Percentiles rank a stretch among this genome's conserved stretches.
phyloP scores from a whole-genome alignment of 2,888 invertebrate species.

The Sepioteuthis lessoniana region DNA sequence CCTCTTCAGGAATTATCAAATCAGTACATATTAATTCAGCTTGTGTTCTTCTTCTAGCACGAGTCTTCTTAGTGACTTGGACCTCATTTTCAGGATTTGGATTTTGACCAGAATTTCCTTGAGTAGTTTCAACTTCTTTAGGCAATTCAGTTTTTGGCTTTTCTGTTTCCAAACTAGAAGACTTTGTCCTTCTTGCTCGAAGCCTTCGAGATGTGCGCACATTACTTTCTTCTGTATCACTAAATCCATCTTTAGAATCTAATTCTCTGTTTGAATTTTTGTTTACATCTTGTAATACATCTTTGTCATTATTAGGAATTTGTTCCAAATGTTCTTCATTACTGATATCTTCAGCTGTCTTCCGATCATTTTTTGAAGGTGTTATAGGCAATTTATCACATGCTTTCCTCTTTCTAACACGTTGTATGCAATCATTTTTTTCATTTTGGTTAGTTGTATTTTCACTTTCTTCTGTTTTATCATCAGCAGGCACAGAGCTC shows the following conservation, averaged over 20 bases:
- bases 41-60: not conserved
- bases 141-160: not conserved
- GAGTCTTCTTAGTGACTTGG: not conserved
- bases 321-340: not conserved
- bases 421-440: not conserved
- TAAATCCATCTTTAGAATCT: not conserved
- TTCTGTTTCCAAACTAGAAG: not conserved
- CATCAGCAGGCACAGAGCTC: not conserved
- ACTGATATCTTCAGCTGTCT: not conserved
- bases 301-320: not conserved
- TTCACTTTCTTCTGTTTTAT: not conserved
- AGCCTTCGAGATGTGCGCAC: conserved; percentile 39
- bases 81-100: conserved; percentile 24
- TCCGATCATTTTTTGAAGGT: conserved; percentile 39
- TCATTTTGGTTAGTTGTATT: not conserved
- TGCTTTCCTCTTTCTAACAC: conserved; percentile 36
- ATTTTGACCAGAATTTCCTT: not conserved
- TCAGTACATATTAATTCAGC: conserved; percentile 41
- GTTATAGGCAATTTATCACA: conserved; percentile 34
- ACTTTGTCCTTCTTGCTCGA: not conserved
- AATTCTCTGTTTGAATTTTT: not conserved
- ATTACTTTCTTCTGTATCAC: conserved; percentile 41
- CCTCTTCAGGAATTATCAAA: conserved; percentile 43
- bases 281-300: not conserved
- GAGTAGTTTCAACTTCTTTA: not conserved